These are phyloP conservation scores for Morpho deidamia DNA, from an alignment of 2,888 invertebrate species.

Conservation along the genomic window DNA sequence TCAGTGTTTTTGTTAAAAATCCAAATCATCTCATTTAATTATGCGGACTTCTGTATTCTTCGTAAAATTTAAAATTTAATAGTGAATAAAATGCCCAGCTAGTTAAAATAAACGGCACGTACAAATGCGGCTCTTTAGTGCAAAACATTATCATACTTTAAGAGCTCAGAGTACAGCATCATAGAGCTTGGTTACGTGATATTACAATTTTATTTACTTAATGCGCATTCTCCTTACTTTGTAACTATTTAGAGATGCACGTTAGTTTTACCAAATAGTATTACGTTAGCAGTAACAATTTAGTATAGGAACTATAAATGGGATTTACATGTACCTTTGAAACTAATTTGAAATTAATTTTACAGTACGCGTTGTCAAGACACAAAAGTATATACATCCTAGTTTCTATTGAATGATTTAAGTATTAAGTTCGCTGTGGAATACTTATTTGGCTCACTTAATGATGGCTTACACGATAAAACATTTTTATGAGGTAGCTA, in stretches of 20 bases:
- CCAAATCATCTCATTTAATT: too few species aligned
- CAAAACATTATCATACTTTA: slow-evolving; percentile 23
- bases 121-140: slow-evolving; percentile 22
- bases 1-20: too few species aligned
- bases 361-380: neutral
- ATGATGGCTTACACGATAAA: too few species aligned
- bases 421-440: too few species aligned
- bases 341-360: neutral
- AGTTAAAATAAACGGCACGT: slow-evolving; percentile 20
- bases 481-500: too few species aligned
- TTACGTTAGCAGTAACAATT: neutral
- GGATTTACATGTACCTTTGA: neutral
- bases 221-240: slow-evolving; percentile 12
- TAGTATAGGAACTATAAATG: neutral
- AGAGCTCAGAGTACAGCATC: slow-evolving; percentile 19
- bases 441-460: too few species aligned
- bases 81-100: slow-evolving; percentile 8
- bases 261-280: slow-evolving; percentile 9
- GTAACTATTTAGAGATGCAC: slow-evolving; percentile 16
- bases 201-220: slow-evolving; percentile 24
- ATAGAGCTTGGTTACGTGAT: slow-evolving; percentile 21
- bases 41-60: neutral
- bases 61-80: neutral
- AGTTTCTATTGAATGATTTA: too few species aligned
- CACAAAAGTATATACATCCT: too few species aligned